A percentile compares a stretch with the other conserved stretches of the same genome.
These are phyloP conservation scores for Fregetta grallaria DNA, from an alignment of 2,113 vertebrate species.

Conservation along the genomic window DNA sequence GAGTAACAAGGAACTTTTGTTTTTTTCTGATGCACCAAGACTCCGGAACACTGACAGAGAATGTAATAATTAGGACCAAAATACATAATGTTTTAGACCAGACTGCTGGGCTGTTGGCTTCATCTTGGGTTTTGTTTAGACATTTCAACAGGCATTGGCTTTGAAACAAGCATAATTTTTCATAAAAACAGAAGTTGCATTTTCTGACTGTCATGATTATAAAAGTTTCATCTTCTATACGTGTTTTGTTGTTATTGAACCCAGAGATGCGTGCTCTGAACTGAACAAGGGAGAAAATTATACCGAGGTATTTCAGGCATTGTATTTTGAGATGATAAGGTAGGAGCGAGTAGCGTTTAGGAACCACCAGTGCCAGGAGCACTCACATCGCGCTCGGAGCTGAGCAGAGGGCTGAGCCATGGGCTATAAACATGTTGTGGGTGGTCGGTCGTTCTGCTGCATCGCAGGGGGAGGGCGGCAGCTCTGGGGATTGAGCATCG, in stretches of 20 bases:
- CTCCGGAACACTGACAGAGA: not conserved
- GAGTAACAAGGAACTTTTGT: not conserved
- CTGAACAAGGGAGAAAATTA: not conserved
- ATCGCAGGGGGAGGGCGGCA: not conserved
- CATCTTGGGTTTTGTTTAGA: not conserved
- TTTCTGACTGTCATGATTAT: not conserved
- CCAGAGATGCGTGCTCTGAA: not conserved
- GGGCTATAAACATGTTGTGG: not conserved
- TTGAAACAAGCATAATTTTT: not conserved
- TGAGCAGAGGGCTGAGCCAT: rapidly evolving
- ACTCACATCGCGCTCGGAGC: rapidly evolving
- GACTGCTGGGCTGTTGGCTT: not conserved
- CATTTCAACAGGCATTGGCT: not conserved
- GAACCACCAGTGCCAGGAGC: not conserved
- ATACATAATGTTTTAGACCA: not conserved
- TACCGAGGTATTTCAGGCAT: not conserved
- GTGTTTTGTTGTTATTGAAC: not conserved
- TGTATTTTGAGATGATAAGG: not conserved
- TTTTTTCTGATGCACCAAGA: not conserved
- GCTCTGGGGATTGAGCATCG: not conserved
- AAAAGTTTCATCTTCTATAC: not conserved
- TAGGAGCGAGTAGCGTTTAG: not conserved
- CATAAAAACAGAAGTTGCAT: not conserved
- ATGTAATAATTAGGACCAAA: not conserved
- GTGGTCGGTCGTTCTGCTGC: not conserved